Conservation (phyloP, 2,113 vertebrate genomes). For the Perca schrenkii region DNA sequence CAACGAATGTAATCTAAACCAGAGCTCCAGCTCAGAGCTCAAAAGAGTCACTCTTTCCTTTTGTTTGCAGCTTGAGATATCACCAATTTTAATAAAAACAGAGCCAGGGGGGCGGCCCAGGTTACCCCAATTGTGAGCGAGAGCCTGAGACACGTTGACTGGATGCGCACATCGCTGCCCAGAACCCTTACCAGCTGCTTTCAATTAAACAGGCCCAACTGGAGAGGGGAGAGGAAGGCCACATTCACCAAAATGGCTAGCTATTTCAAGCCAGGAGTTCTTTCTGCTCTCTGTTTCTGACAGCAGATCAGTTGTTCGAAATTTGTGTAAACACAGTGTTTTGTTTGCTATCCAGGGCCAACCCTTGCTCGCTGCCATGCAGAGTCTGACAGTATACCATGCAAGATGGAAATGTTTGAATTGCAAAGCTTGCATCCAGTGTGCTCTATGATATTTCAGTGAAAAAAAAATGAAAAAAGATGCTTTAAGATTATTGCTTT, state of each 20-base stretch:
- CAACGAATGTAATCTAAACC: constrained; percentile 60
- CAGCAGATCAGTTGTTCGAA: constrained; percentile 57
- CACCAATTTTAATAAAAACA: constrained; percentile 44
- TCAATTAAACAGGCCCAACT: constrained; percentile 67
- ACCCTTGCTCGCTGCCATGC: constrained; percentile 24
- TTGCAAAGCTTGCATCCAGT: constrained; percentile 1
- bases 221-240: constrained; percentile 53
- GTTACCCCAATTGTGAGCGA: constrained; percentile 37
- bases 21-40: constrained; percentile 34
- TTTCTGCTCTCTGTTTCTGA: constrained; percentile 51
- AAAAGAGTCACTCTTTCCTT: constrained; percentile 39
- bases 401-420: constrained; percentile 27
- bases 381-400: constrained; percentile 7
- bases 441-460: constrained; percentile 21
- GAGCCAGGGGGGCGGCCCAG: constrained; percentile 47
- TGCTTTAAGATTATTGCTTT: constrained; percentile 39
- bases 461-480: constrained; percentile 6
- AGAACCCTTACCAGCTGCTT: constrained; percentile 69
- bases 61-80: constrained; percentile 23
- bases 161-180: constrained; percentile 46
- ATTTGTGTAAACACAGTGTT: constrained; percentile 62
- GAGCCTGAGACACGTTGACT: constrained; percentile 60
- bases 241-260: constrained; percentile 53
- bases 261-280: constrained; percentile 60
- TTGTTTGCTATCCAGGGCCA: constrained; percentile 47